Percentiles rank a stretch among this genome's conserved stretches.
Evolutionary conservation across 2,113 vertebrate species (phyloP).

Genomic region (Seriola aureovittata): DNA sequence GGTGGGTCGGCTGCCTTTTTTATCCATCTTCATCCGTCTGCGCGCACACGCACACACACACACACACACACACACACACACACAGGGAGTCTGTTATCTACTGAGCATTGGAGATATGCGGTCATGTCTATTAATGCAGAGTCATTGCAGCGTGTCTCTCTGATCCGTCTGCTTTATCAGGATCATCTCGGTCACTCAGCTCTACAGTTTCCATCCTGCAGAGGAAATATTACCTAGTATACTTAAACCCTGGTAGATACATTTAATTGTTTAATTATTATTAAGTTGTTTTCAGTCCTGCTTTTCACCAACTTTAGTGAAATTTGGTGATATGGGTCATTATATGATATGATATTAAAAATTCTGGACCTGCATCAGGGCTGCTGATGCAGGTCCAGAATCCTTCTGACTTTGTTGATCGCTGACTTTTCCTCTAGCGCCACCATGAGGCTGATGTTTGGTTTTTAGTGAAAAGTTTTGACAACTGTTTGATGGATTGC

Average conservation of each 20-base stretch:
- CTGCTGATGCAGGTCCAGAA: too few relatives aligned
- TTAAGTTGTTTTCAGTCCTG: not conserved
- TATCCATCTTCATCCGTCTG: slow-evolving; percentile 71
- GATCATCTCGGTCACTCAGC: not conserved
- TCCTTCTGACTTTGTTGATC: too few relatives aligned
- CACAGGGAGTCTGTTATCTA: not conserved
- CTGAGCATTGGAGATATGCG: not conserved
- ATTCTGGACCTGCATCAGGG: too few relatives aligned
- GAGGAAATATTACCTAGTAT: not conserved
- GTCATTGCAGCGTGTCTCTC: not conserved
- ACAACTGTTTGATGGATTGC: too few relatives aligned
- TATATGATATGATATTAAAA: too few relatives aligned
- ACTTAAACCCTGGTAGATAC: not conserved
- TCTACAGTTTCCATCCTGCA: not conserved
- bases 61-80: slow-evolving; percentile 27
- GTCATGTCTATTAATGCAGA: not conserved
- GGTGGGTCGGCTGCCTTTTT: slow-evolving; percentile 71
- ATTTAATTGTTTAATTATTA: not conserved
- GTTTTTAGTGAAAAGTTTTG: too few relatives aligned
- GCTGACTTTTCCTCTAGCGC: too few relatives aligned
- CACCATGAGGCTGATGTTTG: too few relatives aligned
- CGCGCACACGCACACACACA: slow-evolving; percentile 38
- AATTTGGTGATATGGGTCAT: not conserved
- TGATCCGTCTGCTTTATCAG: not conserved
- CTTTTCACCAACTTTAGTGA: not conserved